Conservation (phyloP, 2,797 vertebrate species). For the Dermochelys coriacea region DNA sequence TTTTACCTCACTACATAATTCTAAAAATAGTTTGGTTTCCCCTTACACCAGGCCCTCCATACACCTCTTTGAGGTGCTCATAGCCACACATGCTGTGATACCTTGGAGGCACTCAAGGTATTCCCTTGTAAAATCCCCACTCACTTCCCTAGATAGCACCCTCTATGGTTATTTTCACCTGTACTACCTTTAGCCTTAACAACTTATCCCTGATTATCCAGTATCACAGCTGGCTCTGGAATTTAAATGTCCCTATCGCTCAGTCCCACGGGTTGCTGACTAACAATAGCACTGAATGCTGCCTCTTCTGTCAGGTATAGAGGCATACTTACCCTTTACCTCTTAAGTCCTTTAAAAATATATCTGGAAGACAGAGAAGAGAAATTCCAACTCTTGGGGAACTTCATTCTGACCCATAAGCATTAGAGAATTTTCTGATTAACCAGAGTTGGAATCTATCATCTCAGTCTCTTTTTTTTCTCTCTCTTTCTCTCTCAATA, state of each 20-base stretch:
- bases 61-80: not conserved
- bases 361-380: accelerated
- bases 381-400: not conserved
- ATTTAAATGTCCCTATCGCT: not conserved
- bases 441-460: accelerated
- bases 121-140: not conserved
- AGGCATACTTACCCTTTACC: not conserved
- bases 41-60: not conserved
- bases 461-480: not conserved
- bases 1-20: not conserved
- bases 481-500: not conserved
- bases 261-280: not conserved
- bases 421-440: not conserved
- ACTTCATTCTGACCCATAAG: not conserved
- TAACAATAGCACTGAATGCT: not conserved
- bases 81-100: not conserved
- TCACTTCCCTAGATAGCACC: not conserved
- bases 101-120: not conserved
- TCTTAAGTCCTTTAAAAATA: not conserved
- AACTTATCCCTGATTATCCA: accelerated
- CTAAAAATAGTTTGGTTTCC: not conserved
- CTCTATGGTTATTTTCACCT: not conserved
- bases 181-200: not conserved
- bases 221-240: not conserved
- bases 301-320: accelerated